phyloP scores from a whole-genome alignment of 1,140 invertebrate genomes.

The Nylanderia fulva region DNA sequence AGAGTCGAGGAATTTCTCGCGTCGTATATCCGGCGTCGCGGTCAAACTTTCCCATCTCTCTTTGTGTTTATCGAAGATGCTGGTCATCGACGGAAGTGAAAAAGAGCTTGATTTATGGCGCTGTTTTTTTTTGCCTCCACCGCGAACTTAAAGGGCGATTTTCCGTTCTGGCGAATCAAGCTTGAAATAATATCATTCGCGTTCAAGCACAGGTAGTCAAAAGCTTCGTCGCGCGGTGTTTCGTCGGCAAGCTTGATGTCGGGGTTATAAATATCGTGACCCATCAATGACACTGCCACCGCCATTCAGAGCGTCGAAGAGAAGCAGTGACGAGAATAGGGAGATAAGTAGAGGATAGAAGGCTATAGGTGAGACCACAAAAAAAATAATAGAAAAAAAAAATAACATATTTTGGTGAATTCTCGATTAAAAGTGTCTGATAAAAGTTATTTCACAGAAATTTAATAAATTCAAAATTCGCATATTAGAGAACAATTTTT shows the following conservation, averaged over 20 bases:
- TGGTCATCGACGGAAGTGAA: not conserved
- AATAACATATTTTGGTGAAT: not conserved
- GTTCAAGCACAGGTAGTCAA: constrained; percentile 66
- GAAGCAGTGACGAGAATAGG: constrained; percentile 6
- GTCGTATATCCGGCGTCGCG: constrained; percentile 2
- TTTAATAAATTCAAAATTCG: not conserved
- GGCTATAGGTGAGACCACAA: not conserved
- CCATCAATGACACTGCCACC: constrained; percentile 79
- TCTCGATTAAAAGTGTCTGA: not conserved
- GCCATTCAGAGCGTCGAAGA: constrained; percentile 74
- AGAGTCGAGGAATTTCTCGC: constrained; percentile 28
- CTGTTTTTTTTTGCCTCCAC: constrained; percentile 62
- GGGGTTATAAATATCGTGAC: constrained; percentile 78
- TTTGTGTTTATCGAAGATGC: constrained; percentile 41
- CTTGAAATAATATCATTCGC: constrained; percentile 54
- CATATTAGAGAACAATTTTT: not conserved
- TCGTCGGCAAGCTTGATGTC: constrained; percentile 46
- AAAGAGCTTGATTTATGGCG: constrained; percentile 69
- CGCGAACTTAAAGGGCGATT: constrained; percentile 56
- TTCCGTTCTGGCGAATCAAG: constrained; percentile 25
- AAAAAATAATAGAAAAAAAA: not conserved
- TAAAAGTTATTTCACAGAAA: not conserved
- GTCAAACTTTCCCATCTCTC: constrained; percentile 13
- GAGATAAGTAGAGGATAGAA: constrained; percentile 3
- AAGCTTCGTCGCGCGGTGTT: constrained; percentile 68